Conservation (phyloP, 1,140 invertebrate species). For the Apis dorsata region DNA sequence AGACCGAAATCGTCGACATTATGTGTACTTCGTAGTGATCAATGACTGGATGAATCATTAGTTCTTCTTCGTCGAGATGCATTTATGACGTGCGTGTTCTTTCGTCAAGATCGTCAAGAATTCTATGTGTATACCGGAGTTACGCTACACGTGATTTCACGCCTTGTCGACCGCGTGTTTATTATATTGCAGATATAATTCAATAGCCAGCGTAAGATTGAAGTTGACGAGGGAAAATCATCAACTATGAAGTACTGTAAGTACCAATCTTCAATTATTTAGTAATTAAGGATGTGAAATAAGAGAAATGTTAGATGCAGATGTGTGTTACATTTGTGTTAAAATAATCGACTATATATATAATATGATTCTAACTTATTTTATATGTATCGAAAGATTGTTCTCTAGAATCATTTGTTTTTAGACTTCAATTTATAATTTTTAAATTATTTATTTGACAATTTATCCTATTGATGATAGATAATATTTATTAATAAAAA, state of each 20-base stretch:
- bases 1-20: neutral
- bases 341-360: neutral
- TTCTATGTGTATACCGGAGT: conserved; percentile 16
- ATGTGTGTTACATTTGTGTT: neutral
- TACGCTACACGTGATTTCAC: conserved; percentile 40
- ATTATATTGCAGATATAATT: neutral
- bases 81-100: conserved; percentile 19
- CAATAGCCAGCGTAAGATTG: neutral
- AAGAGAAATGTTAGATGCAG: neutral
- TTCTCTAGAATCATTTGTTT: neutral
- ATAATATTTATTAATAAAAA: no score
- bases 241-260: conserved; percentile 25
- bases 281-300: neutral
- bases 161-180: conserved; percentile 3
- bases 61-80: neutral
- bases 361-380: neutral
- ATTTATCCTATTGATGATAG: neutral
- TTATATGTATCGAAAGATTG: neutral
- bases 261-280: conserved; percentile 2
- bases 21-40: neutral
- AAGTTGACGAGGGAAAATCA: neutral
- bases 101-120: neutral
- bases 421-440: neutral
- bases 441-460: neutral
- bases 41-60: conserved; percentile 14